phyloP scores from a whole-genome alignment of 2,888 invertebrate genomes.

The Leistus spinibarbis region DNA sequence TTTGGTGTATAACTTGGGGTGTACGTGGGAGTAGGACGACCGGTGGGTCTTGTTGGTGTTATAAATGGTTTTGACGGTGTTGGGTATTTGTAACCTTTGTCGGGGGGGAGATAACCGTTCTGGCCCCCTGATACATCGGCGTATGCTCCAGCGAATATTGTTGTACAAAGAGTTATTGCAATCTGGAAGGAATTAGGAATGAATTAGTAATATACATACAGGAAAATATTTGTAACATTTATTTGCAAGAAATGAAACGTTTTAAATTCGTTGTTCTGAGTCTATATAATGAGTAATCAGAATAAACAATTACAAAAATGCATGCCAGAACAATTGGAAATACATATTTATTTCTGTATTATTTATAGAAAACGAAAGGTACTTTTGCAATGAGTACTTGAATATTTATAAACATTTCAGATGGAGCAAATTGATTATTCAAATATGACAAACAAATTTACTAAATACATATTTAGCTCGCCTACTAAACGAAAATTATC shows the following conservation, averaged over 20 bases:
- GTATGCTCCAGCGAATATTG: constrained; percentile 54
- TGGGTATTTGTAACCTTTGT: constrained; percentile 77
- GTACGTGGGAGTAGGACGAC: constrained; percentile 44
- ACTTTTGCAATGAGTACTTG: neutral
- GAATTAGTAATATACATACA: constrained; percentile 7
- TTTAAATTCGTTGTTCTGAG: too few species aligned
- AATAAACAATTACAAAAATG: too few species aligned
- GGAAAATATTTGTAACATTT: too few species aligned
- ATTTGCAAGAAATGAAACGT: too few species aligned
- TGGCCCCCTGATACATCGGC: constrained; percentile 68
- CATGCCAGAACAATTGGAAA: too few species aligned
- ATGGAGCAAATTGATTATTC: neutral
- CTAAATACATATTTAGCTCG: constrained; percentile 3
- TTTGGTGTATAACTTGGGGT: constrained; percentile 33
- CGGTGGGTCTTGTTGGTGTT: constrained; percentile 46
- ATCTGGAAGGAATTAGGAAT: constrained; percentile 59
- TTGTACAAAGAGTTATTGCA: constrained; percentile 59
- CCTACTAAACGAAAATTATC: neutral
- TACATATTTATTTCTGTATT: too few species aligned
- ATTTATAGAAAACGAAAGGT: neutral
- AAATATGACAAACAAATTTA: neutral
- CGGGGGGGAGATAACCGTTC: constrained; percentile 77
- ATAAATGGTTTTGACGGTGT: constrained; percentile 69
- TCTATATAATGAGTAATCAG: too few species aligned
- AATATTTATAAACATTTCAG: neutral